Evolutionary conservation across 2,113 vertebrate genomes (phyloP).

Genomic region (Furnarius figulus): DNA sequence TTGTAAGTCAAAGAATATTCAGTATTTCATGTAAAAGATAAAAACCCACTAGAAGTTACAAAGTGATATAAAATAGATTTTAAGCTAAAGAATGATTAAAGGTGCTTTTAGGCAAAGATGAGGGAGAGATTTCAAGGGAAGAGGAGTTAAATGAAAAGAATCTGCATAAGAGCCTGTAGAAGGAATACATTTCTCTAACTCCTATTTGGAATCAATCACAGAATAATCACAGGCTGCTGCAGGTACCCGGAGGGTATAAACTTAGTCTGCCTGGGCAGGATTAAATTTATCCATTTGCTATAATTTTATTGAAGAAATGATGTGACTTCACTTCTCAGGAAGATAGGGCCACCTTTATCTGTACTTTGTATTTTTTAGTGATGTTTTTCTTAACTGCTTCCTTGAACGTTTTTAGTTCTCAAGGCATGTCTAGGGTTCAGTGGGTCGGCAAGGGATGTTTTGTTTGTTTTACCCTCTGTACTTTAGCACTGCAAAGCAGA

Average conservation of each 20-base stretch:
- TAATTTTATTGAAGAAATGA: background rate
- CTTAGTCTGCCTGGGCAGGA: background rate
- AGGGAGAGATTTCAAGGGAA: background rate
- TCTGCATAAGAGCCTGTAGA: background rate
- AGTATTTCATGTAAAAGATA: background rate
- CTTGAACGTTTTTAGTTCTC: background rate
- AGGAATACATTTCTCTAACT: background rate
- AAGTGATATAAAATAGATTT: background rate
- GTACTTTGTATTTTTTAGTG: background rate
- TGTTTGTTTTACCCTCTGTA: background rate
- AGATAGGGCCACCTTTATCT: background rate
- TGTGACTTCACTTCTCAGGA: background rate
- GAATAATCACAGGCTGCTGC: background rate
- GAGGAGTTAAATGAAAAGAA: background rate
- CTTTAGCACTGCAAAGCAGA: background rate
- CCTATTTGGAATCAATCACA: background rate
- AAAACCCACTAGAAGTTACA: fast-evolving
- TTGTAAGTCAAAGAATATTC: background rate
- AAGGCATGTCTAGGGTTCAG: background rate
- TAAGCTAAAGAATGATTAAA: background rate
- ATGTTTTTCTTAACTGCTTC: background rate
- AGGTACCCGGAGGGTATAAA: background rate
- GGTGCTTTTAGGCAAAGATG: background rate
- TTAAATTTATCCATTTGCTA: background rate
- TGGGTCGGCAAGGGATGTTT: background rate